These are phyloP conservation scores for Onchidella celtica DNA, from an alignment of 2,888 invertebrate genomes.

Conservation along the genomic window DNA sequence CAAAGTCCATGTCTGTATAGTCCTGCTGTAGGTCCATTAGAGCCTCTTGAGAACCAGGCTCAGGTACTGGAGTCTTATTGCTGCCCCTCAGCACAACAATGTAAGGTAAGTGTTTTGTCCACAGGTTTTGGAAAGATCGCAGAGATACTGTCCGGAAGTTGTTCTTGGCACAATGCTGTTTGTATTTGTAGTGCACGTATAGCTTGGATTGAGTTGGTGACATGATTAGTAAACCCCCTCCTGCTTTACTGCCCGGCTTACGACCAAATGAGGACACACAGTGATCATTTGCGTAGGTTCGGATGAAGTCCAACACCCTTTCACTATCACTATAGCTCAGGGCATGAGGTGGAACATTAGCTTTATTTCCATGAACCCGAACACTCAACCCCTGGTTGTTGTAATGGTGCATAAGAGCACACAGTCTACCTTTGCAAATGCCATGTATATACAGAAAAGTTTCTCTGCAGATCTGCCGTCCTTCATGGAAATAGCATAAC, in stretches of 20 bases:
- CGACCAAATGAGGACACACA: constrained; percentile 28
- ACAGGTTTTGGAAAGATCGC: constrained; percentile 39
- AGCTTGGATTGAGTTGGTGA: constrained; percentile 24
- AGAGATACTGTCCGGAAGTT: constrained; percentile 24
- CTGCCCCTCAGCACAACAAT: constrained; percentile 46
- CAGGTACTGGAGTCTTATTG: constrained; percentile 24
- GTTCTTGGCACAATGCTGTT: constrained; percentile 17
- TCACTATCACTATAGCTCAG: constrained; percentile 19
- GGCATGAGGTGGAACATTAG: constrained; percentile 38
- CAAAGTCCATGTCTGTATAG: background rate
- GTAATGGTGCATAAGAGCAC: constrained; percentile 37
- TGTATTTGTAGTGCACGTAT: constrained; percentile 37
- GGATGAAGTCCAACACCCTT: constrained; percentile 29
- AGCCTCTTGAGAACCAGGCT: constrained; percentile 4
- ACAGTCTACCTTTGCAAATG: constrained; percentile 41
- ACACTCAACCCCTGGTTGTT: constrained; percentile 35
- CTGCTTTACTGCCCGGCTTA: constrained; percentile 28
- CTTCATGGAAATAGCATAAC: constrained; percentile 32
- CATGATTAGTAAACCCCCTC: constrained; percentile 33
- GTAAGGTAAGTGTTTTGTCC: constrained; percentile 37
- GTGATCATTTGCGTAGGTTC: constrained; percentile 34
- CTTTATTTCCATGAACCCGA: constrained; percentile 26
- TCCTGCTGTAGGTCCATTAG: background rate
- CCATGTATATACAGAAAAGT: constrained; percentile 43
- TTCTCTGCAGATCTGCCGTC: constrained; percentile 31